Percentiles rank a stretch among this genome's conserved stretches.
Conservation (phyloP, 2,888 invertebrate species). For the Plutella xylostella region DNA sequence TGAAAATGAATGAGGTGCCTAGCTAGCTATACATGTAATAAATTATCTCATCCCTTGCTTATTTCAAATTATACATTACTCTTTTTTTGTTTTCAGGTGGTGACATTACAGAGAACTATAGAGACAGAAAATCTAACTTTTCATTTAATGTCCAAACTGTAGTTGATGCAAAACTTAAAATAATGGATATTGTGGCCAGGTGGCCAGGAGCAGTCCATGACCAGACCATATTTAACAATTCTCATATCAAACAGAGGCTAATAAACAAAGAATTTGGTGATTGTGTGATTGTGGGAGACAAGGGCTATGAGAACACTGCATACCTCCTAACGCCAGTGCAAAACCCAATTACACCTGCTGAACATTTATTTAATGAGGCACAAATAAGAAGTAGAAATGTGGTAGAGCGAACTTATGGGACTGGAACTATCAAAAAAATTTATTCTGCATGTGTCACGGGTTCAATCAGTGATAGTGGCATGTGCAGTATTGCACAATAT, state of each 20-base stretch:
- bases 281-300: conserved; percentile 15
- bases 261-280: conserved; percentile 14
- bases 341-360: conserved; percentile 9
- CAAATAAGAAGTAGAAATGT: conserved; percentile 16
- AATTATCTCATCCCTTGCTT: neutral
- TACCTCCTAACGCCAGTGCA: conserved; percentile 16
- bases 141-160: neutral
- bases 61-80: neutral
- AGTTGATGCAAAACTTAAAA: neutral
- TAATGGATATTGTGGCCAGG: neutral
- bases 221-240: conserved; percentile 14
- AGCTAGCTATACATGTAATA: neutral
- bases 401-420: too few species aligned
- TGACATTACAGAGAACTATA: neutral
- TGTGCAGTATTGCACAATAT: conserved; percentile 2
- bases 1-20: neutral
- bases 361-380: conserved; percentile 18
- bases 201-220: conserved; percentile 12
- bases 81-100: neutral
- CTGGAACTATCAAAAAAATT: neutral
- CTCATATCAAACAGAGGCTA: conserved; percentile 12
- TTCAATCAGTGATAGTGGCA: neutral
- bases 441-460: neutral
- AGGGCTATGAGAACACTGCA: conserved; percentile 14
- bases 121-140: neutral